Conservation (phyloP, 2,888 invertebrate species). For the Lacanobia wlatinum region DNA sequence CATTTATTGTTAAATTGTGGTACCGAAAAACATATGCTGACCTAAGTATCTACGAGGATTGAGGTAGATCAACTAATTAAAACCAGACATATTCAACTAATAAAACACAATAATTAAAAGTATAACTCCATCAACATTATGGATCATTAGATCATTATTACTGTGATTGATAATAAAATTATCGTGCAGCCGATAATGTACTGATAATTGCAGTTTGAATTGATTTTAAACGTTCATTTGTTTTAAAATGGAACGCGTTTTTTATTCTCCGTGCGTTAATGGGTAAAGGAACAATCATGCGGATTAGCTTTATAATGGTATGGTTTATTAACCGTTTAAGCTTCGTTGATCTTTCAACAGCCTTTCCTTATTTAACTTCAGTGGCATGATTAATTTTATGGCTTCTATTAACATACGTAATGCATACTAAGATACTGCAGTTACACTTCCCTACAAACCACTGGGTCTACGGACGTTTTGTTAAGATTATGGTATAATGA, state of each 20-base stretch:
- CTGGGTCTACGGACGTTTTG: slow-evolving; percentile 9
- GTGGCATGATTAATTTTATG: slow-evolving; percentile 10
- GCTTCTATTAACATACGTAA: slow-evolving; percentile 12
- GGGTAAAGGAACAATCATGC: background rate
- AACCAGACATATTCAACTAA: background rate
- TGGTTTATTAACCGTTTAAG: slow-evolving; percentile 30
- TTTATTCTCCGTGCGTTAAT: slow-evolving; percentile 22
- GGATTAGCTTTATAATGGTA: slow-evolving; percentile 11
- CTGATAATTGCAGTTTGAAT: slow-evolving; percentile 39
- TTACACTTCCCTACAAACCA: background rate
- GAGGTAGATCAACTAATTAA: slow-evolving; percentile 15
- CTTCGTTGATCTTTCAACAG: slow-evolving; percentile 27
- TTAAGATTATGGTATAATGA: background rate
- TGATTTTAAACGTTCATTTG: slow-evolving; percentile 45
- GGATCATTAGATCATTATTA: slow-evolving; percentile 28
- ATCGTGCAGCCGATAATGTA: slow-evolving; percentile 28
- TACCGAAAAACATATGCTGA: background rate
- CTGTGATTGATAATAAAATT: slow-evolving; percentile 46
- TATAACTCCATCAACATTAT: background rate
- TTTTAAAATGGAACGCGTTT: slow-evolving; percentile 30
- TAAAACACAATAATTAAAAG: slow-evolving; percentile 23
- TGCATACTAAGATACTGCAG: background rate
- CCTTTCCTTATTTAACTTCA: slow-evolving; percentile 32
- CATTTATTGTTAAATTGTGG: background rate
- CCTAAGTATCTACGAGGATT: background rate